These are phyloP conservation scores for Nomada goodeniana DNA, from an alignment of 2,888 invertebrate species.

Conservation along the genomic window DNA sequence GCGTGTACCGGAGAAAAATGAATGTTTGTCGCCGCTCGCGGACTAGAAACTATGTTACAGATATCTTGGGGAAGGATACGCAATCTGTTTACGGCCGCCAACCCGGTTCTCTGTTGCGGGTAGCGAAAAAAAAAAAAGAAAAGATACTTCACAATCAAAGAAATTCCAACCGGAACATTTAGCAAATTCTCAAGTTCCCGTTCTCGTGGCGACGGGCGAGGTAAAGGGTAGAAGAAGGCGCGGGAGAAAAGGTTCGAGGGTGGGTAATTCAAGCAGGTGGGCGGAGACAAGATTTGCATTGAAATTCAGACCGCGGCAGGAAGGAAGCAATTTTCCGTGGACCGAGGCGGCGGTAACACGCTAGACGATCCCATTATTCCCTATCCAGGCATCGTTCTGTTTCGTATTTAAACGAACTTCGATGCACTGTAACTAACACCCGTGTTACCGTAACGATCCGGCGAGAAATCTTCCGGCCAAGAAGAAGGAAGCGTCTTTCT, in stretches of 20 bases:
- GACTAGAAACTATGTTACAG: neutral
- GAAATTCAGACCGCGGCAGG: constrained; percentile 32
- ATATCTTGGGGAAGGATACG: neutral
- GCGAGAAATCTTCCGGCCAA: constrained; percentile 36
- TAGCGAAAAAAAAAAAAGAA: neutral
- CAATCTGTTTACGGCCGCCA: constrained; percentile 11
- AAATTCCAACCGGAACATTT: neutral
- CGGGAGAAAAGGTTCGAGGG: neutral
- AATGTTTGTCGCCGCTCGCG: constrained; percentile 16
- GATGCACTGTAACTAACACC: constrained; percentile 62
- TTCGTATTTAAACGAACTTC: constrained; percentile 75
- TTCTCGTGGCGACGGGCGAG: neutral
- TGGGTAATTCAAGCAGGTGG: constrained; percentile 22
- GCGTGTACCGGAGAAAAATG: constrained; percentile 1
- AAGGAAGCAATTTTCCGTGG: constrained; percentile 54
- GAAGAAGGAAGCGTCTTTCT: constrained; percentile 18
- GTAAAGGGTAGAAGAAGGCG: neutral
- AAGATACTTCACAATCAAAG: neutral
- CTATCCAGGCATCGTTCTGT: constrained; percentile 69
- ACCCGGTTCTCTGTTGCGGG: neutral
- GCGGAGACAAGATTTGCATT: constrained; percentile 44
- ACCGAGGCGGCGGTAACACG: constrained; percentile 33
- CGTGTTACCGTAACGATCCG: constrained; percentile 46
- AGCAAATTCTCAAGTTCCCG: constrained; percentile 4
- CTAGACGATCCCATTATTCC: constrained; percentile 49